Evolutionary conservation across 2,888 invertebrate genomes (phyloP), one percentile per base, ranked within the genome.

Genomic region (Heliconius ethilla): DNA sequence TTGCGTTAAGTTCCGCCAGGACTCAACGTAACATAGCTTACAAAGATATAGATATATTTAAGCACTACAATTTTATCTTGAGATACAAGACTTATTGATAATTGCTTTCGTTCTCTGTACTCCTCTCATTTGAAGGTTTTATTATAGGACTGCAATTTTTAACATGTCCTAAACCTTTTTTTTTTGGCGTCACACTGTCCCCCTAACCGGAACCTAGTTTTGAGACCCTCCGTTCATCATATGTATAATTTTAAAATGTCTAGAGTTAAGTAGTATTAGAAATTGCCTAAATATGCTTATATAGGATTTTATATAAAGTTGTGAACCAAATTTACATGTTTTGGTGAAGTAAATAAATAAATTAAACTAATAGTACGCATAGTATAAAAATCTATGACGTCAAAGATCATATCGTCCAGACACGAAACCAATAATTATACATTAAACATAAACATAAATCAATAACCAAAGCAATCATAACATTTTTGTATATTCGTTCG

Each of bases 361-460:
- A 55, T 55, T n/a, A 22, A 9, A 22, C 9, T 55, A 2, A 18
- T 15, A 51, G 51, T 51, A 18, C 15, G 51, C 18, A 1, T 55
- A 55, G 0, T 55, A 22, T 22, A 55, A 9, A 55, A 55, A 55
- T 55, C 18, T n/a, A 55, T 22, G 18, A 55, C n/a, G 55, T 55
- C 22, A 55, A 55, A 55, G 9, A 55, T 55, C 55, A 55, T n/a
- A n/a, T 22, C 70, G 22, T 22, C 27, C 27, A 55, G 11, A 22
- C 22, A 27, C 51, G 15, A 10, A 45, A 13, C 18, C 4, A 29
- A 70, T 70, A 27, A n/a, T 22, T 55, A 29, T n/a, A 18, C 51
- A 51, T 70, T 18, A 70, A 27, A 22, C 15, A 69, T 33, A 15
- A 11, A 72, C n/a, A 5, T 59, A 72, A 72, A 72, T 59, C 72